phyloP scores from a whole-genome alignment of 1,140 invertebrate species.

The Calliphora vicina region DNA sequence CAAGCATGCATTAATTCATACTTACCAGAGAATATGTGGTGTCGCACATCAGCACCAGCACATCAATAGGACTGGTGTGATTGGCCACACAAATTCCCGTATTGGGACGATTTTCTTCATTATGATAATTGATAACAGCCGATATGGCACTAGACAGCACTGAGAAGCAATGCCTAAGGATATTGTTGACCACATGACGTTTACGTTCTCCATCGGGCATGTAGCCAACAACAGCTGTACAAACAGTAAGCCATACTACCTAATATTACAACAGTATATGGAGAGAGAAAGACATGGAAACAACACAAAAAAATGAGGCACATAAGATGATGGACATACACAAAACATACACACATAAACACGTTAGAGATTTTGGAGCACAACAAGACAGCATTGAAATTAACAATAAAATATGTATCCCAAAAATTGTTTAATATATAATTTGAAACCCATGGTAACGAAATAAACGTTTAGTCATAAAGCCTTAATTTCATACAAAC shows the following conservation, averaged over 20 bases:
- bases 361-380: not conserved
- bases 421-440: not conserved
- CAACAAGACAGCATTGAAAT: not conserved
- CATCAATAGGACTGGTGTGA: constrained; percentile 99
- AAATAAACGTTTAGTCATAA: not conserved
- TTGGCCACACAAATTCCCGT: constrained; percentile 98
- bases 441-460: not conserved
- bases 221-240: constrained; percentile 84
- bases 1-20: constrained; percentile 42
- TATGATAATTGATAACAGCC: constrained; percentile 90
- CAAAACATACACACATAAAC: not conserved
- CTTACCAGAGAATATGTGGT: constrained; percentile 97
- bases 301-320: constrained; percentile 11
- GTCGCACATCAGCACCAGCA: constrained; percentile 95
- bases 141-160: constrained; percentile 87
- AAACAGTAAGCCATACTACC: constrained; percentile 84
- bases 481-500: not conserved
- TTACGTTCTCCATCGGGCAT: constrained; percentile 80
- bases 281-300: not conserved
- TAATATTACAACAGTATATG: constrained; percentile 61
- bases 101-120: constrained; percentile 79
- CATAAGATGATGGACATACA: constrained; percentile 11
- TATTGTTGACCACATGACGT: constrained; percentile 77
- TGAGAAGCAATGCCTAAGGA: constrained; percentile 89
- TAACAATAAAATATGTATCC: not conserved